Evolutionary conservation across 1,140 invertebrate genomes (phyloP), one percentile per base, ranked within the genome.

Genomic region (Leptinotarsa lineolata): DNA sequence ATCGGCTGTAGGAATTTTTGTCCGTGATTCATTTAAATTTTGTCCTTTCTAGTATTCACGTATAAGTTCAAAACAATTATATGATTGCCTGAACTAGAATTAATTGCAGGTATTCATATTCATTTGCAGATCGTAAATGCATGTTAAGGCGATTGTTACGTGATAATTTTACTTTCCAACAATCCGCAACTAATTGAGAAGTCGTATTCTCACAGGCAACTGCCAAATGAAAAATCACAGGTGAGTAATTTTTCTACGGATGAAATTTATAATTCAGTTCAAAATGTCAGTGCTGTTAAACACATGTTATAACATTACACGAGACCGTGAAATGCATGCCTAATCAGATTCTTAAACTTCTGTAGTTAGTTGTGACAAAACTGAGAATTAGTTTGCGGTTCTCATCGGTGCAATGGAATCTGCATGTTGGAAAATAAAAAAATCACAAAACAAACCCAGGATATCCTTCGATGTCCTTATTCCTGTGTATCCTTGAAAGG

Each of bases 371-470:
- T 59, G 20, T 59, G 16, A 18, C 20, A 59, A 59, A 18, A 18
- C 58, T 59, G 13, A 3, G 20, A 59, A 59, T 4, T 59, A 39
- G 30, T 39, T 11, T 39, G 30, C 30, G 30, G 30, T 39, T 39
- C 8, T 11, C 30, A 39, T 39, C 30, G 11, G 30, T 39, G 30
- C 30, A 39, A 11, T 39, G 30, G 30, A 39, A 54, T 5, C n/a
- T 54, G 48, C 48, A 54, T 54, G 48, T 65, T 65, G 63, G 63
- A 65, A 65, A 65, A 21, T 39, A 65, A 65, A 21, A 65, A 1
- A 65, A 65, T 30, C 39, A 16, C n/a, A 24, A 22, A 65, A 69
- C 68, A 69, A 59, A 69, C 68, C 68, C 46, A 69, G 24, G 16
- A 16, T 54, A 54, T 54, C 48, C 48, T 54, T 1, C 46, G 45